A percentile compares a stretch with the other conserved stretches of the same genome.
phyloP scores from a whole-genome alignment of 2,797 vertebrate species.

The Ceryle rudis region DNA sequence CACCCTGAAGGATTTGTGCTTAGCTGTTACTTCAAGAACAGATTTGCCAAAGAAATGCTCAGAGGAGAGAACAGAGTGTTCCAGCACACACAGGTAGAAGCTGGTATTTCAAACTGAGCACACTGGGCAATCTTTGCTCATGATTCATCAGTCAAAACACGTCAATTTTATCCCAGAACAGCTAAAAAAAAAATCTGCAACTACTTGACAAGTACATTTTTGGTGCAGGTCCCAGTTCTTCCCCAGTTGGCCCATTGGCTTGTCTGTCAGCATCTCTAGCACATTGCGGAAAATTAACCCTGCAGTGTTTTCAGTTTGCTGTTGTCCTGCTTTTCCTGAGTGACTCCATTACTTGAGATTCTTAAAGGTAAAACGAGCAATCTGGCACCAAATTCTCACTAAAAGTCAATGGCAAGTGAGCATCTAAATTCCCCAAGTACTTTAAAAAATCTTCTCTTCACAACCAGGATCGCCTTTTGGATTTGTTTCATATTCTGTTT shows the following conservation, averaged over 20 bases:
- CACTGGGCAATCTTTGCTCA: conserved; percentile 74
- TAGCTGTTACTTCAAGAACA: conserved; percentile 66
- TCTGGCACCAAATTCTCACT: background rate
- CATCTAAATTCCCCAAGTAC: background rate
- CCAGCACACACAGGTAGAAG: conserved; percentile 73
- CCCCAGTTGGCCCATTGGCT: conserved; percentile 71
- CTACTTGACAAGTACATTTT: conserved; percentile 74
- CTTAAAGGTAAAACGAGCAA: background rate
- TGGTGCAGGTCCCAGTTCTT: conserved; percentile 71
- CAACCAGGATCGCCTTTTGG: background rate
- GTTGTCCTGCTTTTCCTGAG: conserved; percentile 27
- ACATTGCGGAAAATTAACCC: conserved; percentile 35
- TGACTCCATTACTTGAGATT: background rate
- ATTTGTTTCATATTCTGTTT: background rate
- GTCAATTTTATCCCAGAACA: conserved; percentile 71
- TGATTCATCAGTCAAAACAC: conserved; percentile 75
- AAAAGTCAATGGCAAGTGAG: background rate
- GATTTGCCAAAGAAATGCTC: conserved; percentile 72
- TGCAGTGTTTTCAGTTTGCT: background rate
- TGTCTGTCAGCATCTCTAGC: conserved; percentile 66
- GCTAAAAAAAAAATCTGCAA: conserved; percentile 72
- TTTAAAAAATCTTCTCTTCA: background rate
- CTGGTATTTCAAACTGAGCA: conserved; percentile 71
- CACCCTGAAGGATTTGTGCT: conserved; percentile 69
- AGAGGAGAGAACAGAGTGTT: conserved; percentile 73